A percentile compares a stretch with the other conserved stretches of the same genome.
phyloP scores from a whole-genome alignment of 2,113 vertebrate species.

The Gallinago undulata region DNA sequence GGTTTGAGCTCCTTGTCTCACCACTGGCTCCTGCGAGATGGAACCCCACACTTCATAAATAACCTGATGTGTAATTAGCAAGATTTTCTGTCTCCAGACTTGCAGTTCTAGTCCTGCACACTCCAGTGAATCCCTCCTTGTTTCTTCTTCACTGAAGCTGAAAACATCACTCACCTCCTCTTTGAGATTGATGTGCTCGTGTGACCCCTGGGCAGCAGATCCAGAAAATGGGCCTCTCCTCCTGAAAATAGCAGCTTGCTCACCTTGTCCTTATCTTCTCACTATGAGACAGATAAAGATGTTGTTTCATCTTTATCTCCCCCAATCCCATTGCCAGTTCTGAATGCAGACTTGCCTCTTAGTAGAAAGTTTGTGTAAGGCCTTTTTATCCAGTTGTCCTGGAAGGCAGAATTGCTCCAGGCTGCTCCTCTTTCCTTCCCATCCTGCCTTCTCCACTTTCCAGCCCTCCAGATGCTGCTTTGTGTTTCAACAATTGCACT shows the following conservation, averaged over 20 bases:
- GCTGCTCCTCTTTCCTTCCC: neutral
- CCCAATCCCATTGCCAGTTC: neutral
- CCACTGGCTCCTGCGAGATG: constrained; percentile 9
- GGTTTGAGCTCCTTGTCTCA: neutral
- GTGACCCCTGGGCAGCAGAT: neutral
- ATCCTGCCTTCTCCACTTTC: neutral
- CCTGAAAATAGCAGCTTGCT: neutral
- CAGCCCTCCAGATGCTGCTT: neutral
- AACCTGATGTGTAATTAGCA: constrained; percentile 11
- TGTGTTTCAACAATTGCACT: neutral
- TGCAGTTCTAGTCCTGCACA: neutral
- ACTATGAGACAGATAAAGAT: neutral
- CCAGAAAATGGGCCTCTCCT: neutral
- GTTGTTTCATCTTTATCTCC: neutral
- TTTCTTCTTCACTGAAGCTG: neutral
- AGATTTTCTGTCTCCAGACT: constrained; percentile 6
- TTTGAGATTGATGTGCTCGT: neutral
- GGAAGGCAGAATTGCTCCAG: neutral
- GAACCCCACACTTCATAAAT: constrained; percentile 29
- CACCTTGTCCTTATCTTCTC: constrained; percentile 8
- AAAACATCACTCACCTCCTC: neutral
- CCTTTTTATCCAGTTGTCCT: neutral
- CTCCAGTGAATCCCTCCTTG: neutral
- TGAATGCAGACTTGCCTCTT: neutral
- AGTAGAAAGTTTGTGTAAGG: neutral